phyloP scores from a whole-genome alignment of 2,888 invertebrate species.

The Lithodes maja region DNA sequence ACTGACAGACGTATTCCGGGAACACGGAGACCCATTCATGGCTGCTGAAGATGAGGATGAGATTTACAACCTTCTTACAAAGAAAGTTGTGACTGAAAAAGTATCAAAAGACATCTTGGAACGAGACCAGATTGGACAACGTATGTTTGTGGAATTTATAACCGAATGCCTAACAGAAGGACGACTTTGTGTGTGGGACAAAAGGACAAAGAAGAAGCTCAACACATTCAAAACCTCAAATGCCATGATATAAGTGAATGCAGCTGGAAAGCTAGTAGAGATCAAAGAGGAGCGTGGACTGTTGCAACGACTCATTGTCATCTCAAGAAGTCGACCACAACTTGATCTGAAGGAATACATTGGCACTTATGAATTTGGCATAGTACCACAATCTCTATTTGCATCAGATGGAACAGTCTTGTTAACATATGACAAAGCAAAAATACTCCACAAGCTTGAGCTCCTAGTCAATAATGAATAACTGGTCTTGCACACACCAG shows the following conservation, averaged over 20 bases:
- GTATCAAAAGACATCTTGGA: conserved; percentile 14
- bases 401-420: conserved; percentile 34
- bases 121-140: conserved; percentile 9
- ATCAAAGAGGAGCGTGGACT: conserved; percentile 36
- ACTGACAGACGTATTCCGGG: conserved; percentile 7
- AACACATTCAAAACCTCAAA: conserved; percentile 12
- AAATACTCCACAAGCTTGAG: conserved; percentile 28
- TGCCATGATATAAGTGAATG: not conserved
- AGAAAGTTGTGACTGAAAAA: conserved; percentile 23
- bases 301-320: conserved; percentile 20
- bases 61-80: conserved; percentile 35
- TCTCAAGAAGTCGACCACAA: conserved; percentile 38
- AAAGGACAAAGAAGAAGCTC: not conserved
- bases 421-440: conserved; percentile 38
- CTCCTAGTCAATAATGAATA: not conserved
- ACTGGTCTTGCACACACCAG: not conserved
- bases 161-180: not conserved
- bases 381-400: conserved; percentile 26
- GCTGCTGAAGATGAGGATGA: conserved; percentile 1
- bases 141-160: not conserved
- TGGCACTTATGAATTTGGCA: conserved; percentile 30
- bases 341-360: conserved; percentile 25
- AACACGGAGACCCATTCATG: conserved; percentile 16
- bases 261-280: conserved; percentile 10
- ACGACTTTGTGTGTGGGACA: conserved; percentile 1